These are phyloP conservation scores for Tragopan temminckii DNA, from an alignment of 2,797 vertebrate genomes.

Conservation along the genomic window DNA sequence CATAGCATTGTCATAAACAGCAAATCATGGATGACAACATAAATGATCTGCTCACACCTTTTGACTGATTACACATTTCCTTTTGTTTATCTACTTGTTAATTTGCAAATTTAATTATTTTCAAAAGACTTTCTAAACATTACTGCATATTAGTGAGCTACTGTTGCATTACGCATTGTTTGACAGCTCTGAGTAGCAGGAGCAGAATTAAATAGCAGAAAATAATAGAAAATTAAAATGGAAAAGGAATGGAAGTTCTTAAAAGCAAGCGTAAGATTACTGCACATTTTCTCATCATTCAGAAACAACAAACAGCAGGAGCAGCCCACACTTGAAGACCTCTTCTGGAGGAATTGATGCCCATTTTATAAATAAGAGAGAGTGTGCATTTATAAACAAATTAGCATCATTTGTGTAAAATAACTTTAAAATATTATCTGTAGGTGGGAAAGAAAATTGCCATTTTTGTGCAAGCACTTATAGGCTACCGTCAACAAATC, in stretches of 20 bases:
- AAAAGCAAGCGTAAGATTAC: not conserved
- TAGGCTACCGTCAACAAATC: not conserved
- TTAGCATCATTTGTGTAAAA: not conserved
- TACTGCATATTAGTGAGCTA: conserved; percentile 59
- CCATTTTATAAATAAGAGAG: not conserved
- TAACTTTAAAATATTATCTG: not conserved
- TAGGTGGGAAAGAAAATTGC: not conserved
- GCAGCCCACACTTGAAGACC: not conserved
- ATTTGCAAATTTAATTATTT: conserved; percentile 71
- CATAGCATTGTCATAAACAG: conserved; percentile 41
- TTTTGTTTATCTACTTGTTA: conserved; percentile 56
- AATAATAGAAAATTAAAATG: conserved; percentile 43
- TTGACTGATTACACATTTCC: conserved; percentile 43
- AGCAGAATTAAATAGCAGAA: conserved; percentile 40
- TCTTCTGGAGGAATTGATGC: not conserved
- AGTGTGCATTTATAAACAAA: not conserved
- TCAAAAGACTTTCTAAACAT: conserved; percentile 47
- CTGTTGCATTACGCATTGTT: conserved; percentile 50
- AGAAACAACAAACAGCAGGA: not conserved
- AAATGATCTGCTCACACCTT: conserved; percentile 45
- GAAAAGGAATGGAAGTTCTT: conserved; percentile 3
- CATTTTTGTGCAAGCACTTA: not conserved
- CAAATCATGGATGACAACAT: conserved; percentile 15
- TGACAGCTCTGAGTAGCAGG: conserved; percentile 6
- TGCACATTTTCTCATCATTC: not conserved